These are phyloP conservation scores for Tolypeutes matacus DNA, from an alignment of 2,797 vertebrate genomes.

Conservation along the genomic window DNA sequence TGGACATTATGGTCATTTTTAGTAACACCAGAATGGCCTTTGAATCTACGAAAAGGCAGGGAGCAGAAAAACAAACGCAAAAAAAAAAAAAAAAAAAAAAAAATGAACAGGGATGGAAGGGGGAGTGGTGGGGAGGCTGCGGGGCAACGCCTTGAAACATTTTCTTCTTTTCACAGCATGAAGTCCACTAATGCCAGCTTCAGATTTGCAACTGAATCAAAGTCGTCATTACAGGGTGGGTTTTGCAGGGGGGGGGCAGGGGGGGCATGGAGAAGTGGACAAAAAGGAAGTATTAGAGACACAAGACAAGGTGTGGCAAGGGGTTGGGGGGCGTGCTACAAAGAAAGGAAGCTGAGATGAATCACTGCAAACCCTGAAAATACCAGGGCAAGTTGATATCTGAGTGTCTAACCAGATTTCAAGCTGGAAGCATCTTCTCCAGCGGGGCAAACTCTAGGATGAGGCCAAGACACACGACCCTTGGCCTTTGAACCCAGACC, in stretches of 20 bases:
- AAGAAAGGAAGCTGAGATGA: constrained; percentile 67
- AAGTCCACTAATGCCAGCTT: constrained; percentile 86
- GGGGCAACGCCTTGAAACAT: constrained; percentile 67
- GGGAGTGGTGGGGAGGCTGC: neutral
- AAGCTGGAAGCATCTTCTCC: constrained; percentile 63
- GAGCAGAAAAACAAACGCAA: neutral
- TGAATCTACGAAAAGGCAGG: constrained; percentile 48
- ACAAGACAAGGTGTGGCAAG: constrained; percentile 31
- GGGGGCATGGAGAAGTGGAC: neutral
- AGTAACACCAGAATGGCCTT: constrained; percentile 62
- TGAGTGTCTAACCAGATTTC: constrained; percentile 63
- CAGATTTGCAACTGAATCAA: constrained; percentile 93
- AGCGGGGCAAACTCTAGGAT: neutral
- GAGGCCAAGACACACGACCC: neutral
- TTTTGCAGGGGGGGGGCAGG: neutral
- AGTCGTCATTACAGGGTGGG: constrained; percentile 47
- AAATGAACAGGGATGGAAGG: neutral
- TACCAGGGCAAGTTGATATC: constrained; percentile 63
- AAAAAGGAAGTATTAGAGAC: constrained; percentile 40
- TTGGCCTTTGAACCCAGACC: constrained; percentile 75
- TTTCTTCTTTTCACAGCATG: constrained; percentile 83
- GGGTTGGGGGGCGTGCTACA: neutral
- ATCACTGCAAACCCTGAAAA: constrained; percentile 58
- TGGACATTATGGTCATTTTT: constrained; percentile 43
- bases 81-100: neutral